Percentiles rank a stretch among this genome's conserved stretches.
These are phyloP conservation scores for Dugesia japonica DNA, from an alignment of 2,888 invertebrate genomes.

Conservation along the genomic window DNA sequence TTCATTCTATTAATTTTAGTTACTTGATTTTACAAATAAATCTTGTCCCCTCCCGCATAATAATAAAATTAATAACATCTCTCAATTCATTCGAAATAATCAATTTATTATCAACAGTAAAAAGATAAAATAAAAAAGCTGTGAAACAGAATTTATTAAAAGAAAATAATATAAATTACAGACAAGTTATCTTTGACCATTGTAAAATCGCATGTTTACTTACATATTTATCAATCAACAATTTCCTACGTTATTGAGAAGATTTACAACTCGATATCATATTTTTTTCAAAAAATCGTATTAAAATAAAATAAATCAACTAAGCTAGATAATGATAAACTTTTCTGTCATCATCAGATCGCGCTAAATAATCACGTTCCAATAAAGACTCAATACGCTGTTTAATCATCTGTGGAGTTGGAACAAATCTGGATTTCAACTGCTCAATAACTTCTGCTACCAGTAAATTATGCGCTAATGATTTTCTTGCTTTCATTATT, in stretches of 20 bases:
- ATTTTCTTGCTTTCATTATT: slow-evolving; percentile 94
- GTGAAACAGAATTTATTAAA: slow-evolving; percentile 20
- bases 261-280: not conserved
- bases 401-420: slow-evolving; percentile 91
- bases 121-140: not conserved
- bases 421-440: slow-evolving; percentile 86
- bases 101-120: too few species aligned
- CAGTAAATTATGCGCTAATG: slow-evolving; percentile 68
- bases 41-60: too few species aligned
- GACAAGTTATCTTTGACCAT: slow-evolving; percentile 20
- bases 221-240: slow-evolving; percentile 13
- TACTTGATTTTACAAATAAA: too few species aligned
- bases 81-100: too few species aligned
- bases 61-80: too few species aligned
- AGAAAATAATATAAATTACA: slow-evolving; percentile 20
- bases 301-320: slow-evolving; percentile 11
- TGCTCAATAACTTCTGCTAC: slow-evolving; percentile 83
- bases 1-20: too few species aligned
- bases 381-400: slow-evolving; percentile 97
- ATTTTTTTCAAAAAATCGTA: not conserved
- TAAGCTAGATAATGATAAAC: slow-evolving; percentile 20
- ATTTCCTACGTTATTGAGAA: slow-evolving; percentile 15
- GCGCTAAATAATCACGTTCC: slow-evolving; percentile 90
- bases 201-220: not conserved
- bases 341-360: slow-evolving; percentile 71